Percentiles rank a stretch among this genome's conserved stretches.
These are phyloP conservation scores for Tanytarsus gracilentus DNA, from an alignment of 2,888 invertebrate genomes.

Conservation along the genomic window DNA sequence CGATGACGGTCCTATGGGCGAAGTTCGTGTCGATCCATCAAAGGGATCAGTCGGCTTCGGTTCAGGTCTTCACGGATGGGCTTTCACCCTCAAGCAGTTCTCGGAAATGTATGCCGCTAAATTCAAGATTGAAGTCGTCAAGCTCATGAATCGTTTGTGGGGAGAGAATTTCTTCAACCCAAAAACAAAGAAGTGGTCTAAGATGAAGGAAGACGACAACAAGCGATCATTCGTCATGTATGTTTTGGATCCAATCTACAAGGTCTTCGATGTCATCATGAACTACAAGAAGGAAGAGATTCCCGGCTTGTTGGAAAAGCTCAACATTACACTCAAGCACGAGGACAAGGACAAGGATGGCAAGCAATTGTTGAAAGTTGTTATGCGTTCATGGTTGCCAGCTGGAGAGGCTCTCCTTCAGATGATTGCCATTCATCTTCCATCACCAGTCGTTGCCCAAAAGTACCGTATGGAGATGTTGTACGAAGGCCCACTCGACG, in stretches of 20 bases:
- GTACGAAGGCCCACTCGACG: constrained; percentile 97
- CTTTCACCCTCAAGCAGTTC: constrained; percentile 99
- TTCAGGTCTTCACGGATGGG: constrained; percentile 99
- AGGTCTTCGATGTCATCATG: constrained; percentile 74
- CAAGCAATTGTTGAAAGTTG: constrained; percentile 89
- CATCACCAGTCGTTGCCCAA: constrained; percentile 97
- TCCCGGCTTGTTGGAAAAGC: constrained; percentile 74
- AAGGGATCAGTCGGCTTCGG: constrained; percentile 99
- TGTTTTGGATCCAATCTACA: constrained; percentile 97
- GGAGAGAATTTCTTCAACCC: constrained; percentile 99
- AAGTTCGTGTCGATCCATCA: constrained; percentile 95
- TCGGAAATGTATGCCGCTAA: constrained; percentile 98
- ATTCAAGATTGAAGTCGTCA: constrained; percentile 94
- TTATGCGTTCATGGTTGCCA: constrained; percentile 99
- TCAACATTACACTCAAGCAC: constrained; percentile 82
- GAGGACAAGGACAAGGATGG: constrained; percentile 97
- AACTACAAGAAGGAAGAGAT: constrained; percentile 93
- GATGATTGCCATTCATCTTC: constrained; percentile 99
- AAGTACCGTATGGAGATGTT: constrained; percentile 99
- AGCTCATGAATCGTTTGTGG: constrained; percentile 97
- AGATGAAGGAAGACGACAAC: constrained; percentile 81
- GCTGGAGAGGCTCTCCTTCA: constrained; percentile 99
- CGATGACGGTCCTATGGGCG: constrained; percentile 97
- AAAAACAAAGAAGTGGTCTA: constrained; percentile 96
- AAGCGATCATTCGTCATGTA: constrained; percentile 99